Percentiles rank a stretch among this genome's conserved stretches.
These are phyloP conservation scores for Malurus leucopterus DNA, from an alignment of 2,797 vertebrate genomes.

Conservation along the genomic window DNA sequence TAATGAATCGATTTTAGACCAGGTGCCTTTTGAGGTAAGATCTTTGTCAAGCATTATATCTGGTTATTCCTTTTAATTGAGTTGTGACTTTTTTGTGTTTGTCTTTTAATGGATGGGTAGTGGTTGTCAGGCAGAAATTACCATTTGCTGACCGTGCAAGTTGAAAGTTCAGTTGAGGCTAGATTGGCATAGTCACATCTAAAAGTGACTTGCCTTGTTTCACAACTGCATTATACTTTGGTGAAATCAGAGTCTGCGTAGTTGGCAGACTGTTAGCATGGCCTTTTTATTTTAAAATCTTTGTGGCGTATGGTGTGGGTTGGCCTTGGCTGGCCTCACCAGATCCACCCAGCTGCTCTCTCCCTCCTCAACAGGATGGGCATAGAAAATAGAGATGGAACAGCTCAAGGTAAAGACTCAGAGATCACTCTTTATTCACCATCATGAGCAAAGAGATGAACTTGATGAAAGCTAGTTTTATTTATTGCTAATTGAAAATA, in stretches of 20 bases:
- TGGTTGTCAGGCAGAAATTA: not conserved
- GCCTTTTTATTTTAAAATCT: not conserved
- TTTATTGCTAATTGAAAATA: not conserved
- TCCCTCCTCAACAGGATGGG: not conserved
- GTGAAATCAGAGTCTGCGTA: not conserved
- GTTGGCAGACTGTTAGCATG: not conserved
- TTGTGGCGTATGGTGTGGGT: fast-evolving
- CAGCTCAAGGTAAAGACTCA: not conserved
- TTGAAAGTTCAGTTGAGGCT: not conserved
- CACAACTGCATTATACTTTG: not conserved
- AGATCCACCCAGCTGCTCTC: not conserved
- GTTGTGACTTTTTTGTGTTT: fast-evolving
- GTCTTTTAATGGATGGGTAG: not conserved
- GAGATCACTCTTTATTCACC: not conserved
- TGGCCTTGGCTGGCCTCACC: not conserved
- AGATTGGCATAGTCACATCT: not conserved
- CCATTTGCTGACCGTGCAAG: not conserved
- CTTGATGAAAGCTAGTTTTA: not conserved
- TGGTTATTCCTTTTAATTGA: not conserved
- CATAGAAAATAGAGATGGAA: not conserved
- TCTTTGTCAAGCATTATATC: not conserved
- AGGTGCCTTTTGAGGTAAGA: not conserved
- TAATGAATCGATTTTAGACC: not conserved
- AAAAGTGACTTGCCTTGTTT: not conserved
- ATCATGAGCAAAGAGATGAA: not conserved